These are phyloP conservation scores for Anabacerthia variegaticeps DNA, from an alignment of 2,797 vertebrate genomes.

Conservation along the genomic window DNA sequence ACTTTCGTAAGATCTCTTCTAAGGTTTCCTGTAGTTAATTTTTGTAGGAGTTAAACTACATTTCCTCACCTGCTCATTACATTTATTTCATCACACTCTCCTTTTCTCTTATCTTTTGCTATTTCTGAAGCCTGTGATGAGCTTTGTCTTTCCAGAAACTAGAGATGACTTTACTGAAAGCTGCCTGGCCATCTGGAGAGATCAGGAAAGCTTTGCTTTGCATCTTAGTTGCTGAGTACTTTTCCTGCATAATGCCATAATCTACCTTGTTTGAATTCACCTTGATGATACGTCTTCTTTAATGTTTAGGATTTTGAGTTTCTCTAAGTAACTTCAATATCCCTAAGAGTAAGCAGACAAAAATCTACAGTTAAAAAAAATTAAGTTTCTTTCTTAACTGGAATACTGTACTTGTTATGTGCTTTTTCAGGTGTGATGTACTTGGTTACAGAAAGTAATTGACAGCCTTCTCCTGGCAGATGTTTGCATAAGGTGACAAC, in stretches of 20 bases:
- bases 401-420: background rate
- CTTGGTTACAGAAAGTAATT: background rate
- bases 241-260: background rate
- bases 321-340: background rate
- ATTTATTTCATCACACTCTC: background rate
- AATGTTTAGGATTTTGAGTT: background rate
- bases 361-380: background rate
- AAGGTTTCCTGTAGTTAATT: background rate
- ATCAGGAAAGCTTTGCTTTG: background rate
- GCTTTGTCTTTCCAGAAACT: background rate
- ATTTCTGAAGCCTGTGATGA: background rate
- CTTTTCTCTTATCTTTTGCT: background rate
- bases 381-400: background rate
- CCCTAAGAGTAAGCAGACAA: background rate
- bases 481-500: background rate
- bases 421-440: background rate
- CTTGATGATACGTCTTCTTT: background rate
- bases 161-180: background rate
- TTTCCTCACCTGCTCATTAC: background rate
- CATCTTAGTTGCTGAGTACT: background rate
- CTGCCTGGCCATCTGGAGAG: background rate
- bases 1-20: background rate
- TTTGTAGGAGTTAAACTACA: background rate
- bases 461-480: background rate
- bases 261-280: background rate